Evolutionary conservation across 23 tunicate genomes (phyloP).

Genomic region (Halocynthia roretzi): DNA sequence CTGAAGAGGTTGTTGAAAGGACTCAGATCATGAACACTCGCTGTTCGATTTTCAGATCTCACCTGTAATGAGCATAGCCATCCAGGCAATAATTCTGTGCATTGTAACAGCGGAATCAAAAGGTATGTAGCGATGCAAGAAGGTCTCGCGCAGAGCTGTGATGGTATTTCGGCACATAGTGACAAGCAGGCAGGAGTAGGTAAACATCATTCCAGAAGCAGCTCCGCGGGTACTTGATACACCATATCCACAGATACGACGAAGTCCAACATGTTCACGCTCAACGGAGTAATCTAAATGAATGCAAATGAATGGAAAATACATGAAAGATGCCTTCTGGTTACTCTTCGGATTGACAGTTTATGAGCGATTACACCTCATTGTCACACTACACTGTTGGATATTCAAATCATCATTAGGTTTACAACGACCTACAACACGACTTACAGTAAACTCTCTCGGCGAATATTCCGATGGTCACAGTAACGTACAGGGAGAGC

Average conservation of each 20-base stretch:
- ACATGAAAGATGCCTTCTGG: too few species aligned
- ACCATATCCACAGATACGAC: constrained; percentile 62
- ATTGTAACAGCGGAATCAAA: constrained; percentile 79
- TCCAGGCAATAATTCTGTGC: constrained; percentile 80
- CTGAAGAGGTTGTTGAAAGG: too few species aligned
- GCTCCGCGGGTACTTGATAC: constrained; percentile 68
- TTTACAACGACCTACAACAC: background rate
- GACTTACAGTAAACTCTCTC: constrained; percentile 80
- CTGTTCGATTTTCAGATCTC: background rate
- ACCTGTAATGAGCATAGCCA: constrained; percentile 74
- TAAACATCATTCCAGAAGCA: constrained; percentile 85
- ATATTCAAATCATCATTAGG: background rate
- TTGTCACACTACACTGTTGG: background rate
- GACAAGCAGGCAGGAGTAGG: constrained; percentile 72
- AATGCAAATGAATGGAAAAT: background rate
- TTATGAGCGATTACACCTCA: background rate
- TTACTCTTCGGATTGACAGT: too few species aligned
- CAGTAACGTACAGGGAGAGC: constrained; percentile 50
- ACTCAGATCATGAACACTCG: background rate
- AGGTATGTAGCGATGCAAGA: constrained; percentile 84
- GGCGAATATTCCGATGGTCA: constrained; percentile 51
- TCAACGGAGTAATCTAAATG: constrained; percentile 65
- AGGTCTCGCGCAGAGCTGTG: constrained; percentile 77
- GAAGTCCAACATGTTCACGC: constrained; percentile 48
- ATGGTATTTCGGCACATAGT: constrained; percentile 89